A percentile compares a stretch with the other conserved stretches of the same genome.
phyloP scores from a whole-genome alignment of 2,113 vertebrate species.

The Rhombomys opimus region DNA sequence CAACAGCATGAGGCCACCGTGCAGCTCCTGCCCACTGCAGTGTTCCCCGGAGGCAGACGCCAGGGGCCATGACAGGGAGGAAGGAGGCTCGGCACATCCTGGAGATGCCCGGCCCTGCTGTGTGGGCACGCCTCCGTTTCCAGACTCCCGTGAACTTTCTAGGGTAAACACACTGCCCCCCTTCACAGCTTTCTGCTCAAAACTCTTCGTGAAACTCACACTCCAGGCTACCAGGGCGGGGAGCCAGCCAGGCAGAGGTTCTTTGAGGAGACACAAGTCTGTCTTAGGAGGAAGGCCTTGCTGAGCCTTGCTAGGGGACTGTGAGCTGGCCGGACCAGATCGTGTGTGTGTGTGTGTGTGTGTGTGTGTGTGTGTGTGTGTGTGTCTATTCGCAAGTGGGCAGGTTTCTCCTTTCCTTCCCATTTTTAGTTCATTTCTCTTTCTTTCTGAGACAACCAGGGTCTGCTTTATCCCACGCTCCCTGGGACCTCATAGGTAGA shows the following conservation, averaged over 20 bases:
- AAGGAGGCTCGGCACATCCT: background rate
- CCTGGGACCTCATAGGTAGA: background rate
- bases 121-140: no score
- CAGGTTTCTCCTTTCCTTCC: background rate
- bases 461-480: background rate
- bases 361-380: no score
- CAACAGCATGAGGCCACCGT: background rate
- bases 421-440: background rate
- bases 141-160: background rate
- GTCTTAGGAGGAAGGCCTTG: background rate
- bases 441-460: background rate
- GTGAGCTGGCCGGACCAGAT: background rate
- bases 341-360: no score
- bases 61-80: background rate
- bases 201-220: slow-evolving; percentile 40
- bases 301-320: background rate
- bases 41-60: background rate
- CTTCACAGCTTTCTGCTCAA: background rate
- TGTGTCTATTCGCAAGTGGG: no score
- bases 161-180: background rate
- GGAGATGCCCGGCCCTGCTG: background rate
- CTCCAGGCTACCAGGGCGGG: background rate
- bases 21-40: background rate
- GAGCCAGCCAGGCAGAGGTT: background rate
- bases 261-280: background rate